A percentile compares a stretch with the other conserved stretches of the same genome.
These are phyloP conservation scores for Eupithecia inturbata DNA, from an alignment of 2,888 invertebrate genomes.

Conservation along the genomic window DNA sequence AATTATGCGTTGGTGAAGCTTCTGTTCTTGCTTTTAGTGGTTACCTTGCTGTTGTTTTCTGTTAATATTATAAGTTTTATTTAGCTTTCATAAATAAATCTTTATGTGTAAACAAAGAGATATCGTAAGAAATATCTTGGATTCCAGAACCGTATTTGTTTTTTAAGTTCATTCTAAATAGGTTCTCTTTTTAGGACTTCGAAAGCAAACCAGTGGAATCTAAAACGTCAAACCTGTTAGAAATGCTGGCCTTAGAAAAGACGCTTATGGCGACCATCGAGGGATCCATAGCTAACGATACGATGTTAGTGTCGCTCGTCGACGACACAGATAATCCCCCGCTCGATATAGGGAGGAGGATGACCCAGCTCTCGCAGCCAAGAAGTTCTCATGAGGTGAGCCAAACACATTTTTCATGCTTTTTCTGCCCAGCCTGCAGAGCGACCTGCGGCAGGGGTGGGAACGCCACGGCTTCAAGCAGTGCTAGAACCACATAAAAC, in stretches of 20 bases:
- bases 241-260: conserved; percentile 88
- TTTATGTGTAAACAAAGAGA: no score
- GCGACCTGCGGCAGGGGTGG: no score
- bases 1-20: not conserved
- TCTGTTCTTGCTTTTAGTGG: not conserved
- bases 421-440: not conserved
- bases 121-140: not conserved
- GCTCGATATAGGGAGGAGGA: conserved; percentile 82
- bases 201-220: conserved; percentile 82
- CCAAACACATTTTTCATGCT: conserved; percentile 14
- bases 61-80: not conserved
- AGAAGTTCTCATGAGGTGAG: conserved; percentile 71
- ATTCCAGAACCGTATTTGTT: not conserved
- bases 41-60: not conserved
- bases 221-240: conserved; percentile 85
- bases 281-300: conserved; percentile 78
- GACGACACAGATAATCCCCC: conserved; percentile 82
- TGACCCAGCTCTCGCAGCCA: conserved; percentile 75
- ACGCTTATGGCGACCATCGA: conserved; percentile 84
- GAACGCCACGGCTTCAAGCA: not conserved
- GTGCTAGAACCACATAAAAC: not conserved
- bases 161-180: not conserved
- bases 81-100: not conserved
- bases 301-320: conserved; percentile 85
- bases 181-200: conserved; percentile 65